Base-by-base conservation (phyloP, 1,140 invertebrate genomes). In the Drosophila hydei region DNA sequence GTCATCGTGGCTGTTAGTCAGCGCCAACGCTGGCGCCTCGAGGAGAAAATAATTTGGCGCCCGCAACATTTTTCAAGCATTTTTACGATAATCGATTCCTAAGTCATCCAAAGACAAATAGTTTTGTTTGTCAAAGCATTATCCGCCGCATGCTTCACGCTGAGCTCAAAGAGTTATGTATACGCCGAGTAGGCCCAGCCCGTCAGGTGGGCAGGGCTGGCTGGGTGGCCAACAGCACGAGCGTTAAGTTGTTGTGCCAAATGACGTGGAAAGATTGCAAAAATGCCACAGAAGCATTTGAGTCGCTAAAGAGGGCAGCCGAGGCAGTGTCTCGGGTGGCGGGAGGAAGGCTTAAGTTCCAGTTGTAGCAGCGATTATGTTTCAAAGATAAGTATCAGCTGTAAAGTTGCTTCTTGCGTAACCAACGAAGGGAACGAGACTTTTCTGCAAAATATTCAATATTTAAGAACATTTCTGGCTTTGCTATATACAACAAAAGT, bases 61-160 rank as follows among this genome's bases (percentile, higher is more conserved):
- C 72, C 52, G 58, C 77, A 85, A 80, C 73, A 65, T 85, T 85
- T 77, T 69, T 77, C 74, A 56, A 74, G 70, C 67, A 75, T 88
- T 83, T 87, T 88, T 83, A 83, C 79, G 78, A 88, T 75, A 62
- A 87, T 87, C 71, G 83, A 88, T 88, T 77, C 61, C 63, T 58
- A 72, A 85, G 71, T 81, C 83, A 81, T 69, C 50, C 75, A 71
- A 85, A 88, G 71, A 77, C 67, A 85, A 85, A 85, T 85, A 85
- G 81, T 85, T 88, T 67, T 59, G 74, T 87, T 77, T 87, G 73
- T 85, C 73, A 85, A 85, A 87, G 80, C 81, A 85, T 80, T 77
- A 73, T 80, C 36, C 36, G 50, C 36, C 30, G 47, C 36, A 27
- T 56, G 55, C 60, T 70, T 47, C n/a, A 63, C 77, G 51, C 60